Conservation (phyloP, 2,888 invertebrate genomes). For the Lymantria monacha region DNA sequence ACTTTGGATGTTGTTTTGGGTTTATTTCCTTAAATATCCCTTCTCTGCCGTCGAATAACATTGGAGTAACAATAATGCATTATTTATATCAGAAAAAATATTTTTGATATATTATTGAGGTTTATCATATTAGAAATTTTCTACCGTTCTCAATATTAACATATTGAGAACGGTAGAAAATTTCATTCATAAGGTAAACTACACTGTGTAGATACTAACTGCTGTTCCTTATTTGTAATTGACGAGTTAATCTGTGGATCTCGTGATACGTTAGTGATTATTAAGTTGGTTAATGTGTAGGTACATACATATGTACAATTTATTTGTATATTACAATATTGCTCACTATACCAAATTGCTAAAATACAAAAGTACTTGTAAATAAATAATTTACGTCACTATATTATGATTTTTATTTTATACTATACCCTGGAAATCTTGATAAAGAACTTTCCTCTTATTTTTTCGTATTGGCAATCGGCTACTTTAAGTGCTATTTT, state of each 20-base stretch:
- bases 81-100: too few relatives aligned
- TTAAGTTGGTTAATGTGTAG: conserved; percentile 10
- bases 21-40: too few relatives aligned
- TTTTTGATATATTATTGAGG: too few relatives aligned
- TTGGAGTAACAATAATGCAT: too few relatives aligned
- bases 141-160: too few relatives aligned
- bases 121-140: too few relatives aligned
- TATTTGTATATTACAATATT: conserved; percentile 4
- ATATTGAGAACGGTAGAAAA: too few relatives aligned
- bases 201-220: not conserved
- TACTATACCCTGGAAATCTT: not conserved
- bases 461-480: too few relatives aligned
- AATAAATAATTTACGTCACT: conserved; percentile 29
- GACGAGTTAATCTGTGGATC: conserved; percentile 15
- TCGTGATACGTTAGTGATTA: conserved; percentile 19
- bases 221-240: not conserved
- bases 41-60: too few relatives aligned
- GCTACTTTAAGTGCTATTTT: too few relatives aligned
- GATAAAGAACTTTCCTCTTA: not conserved
- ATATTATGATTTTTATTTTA: conserved; percentile 17
- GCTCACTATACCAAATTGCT: conserved; percentile 14
- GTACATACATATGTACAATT: not conserved
- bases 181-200: not conserved
- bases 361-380: conserved; percentile 21
- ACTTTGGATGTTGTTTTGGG: too few relatives aligned